Conservation (phyloP, 1,140 invertebrate species). For the Zaprionus ghesquierei region DNA sequence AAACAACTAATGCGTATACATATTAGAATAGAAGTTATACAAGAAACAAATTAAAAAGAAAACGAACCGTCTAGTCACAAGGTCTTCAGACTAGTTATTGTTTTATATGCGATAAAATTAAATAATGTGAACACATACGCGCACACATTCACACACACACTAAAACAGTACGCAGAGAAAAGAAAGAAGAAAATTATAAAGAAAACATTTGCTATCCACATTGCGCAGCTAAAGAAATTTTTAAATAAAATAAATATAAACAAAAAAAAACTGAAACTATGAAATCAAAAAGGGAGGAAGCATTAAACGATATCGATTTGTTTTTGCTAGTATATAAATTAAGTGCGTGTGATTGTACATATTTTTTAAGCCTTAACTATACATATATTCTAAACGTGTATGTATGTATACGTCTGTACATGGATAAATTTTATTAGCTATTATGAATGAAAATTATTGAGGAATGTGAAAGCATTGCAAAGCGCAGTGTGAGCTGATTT, state of each 20-base stretch:
- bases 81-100: constrained; percentile 81
- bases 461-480: constrained; percentile 35
- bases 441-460: constrained; percentile 48
- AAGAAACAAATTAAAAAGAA: constrained; percentile 48
- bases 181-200: constrained; percentile 32
- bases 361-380: constrained; percentile 55
- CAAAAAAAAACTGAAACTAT: constrained; percentile 10
- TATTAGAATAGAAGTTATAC: constrained; percentile 47
- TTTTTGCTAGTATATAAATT: constrained; percentile 65
- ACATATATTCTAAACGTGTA: constrained; percentile 20
- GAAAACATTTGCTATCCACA: constrained; percentile 48
- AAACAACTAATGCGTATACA: constrained; percentile 43
- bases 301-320: constrained; percentile 49
- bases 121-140: constrained; percentile 15
- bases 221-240: constrained; percentile 48
- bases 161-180: constrained; percentile 40
- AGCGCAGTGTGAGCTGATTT: constrained; percentile 44
- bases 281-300: constrained; percentile 4
- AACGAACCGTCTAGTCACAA: constrained; percentile 79
- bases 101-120: constrained; percentile 64
- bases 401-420: constrained; percentile 25
- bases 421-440: constrained; percentile 55
- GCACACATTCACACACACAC: constrained; percentile 23
- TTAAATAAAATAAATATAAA: not conserved
- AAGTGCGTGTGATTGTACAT: constrained; percentile 78